phyloP scores from a whole-genome alignment of 1,140 invertebrate species.

The Bombyx mori region ASM3026992v2 NC_085118.1:9129001-9129500 shows the following conservation, averaged over 20 bases:
- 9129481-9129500: too few relatives aligned
- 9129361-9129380: too few relatives aligned
- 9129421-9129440: too few relatives aligned
- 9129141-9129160: slow-evolving; percentile 28
- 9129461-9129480: too few relatives aligned
- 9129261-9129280: not conserved
- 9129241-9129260: not conserved
- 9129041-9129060: slow-evolving; percentile 49
- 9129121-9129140: slow-evolving; percentile 27
- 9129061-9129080: slow-evolving; percentile 46
- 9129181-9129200: slow-evolving; percentile 48
- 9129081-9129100: slow-evolving; percentile 30
- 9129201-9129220: slow-evolving; percentile 27
- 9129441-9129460: too few relatives aligned
- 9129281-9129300: too few relatives aligned
- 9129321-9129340: too few relatives aligned
- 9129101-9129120: slow-evolving; percentile 43
- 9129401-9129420: too few relatives aligned
- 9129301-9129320: too few relatives aligned
- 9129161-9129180: slow-evolving; percentile 37
- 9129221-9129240: not conserved
- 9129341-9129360: too few relatives aligned
- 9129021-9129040: slow-evolving; percentile 41
- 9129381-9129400: too few relatives aligned
- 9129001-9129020: slow-evolving; percentile 36